Evolutionary conservation across 2,113 vertebrate species (phyloP), one percentile per base, ranked within the genome.

Genomic region (Bombycilla garrulus): DNA sequence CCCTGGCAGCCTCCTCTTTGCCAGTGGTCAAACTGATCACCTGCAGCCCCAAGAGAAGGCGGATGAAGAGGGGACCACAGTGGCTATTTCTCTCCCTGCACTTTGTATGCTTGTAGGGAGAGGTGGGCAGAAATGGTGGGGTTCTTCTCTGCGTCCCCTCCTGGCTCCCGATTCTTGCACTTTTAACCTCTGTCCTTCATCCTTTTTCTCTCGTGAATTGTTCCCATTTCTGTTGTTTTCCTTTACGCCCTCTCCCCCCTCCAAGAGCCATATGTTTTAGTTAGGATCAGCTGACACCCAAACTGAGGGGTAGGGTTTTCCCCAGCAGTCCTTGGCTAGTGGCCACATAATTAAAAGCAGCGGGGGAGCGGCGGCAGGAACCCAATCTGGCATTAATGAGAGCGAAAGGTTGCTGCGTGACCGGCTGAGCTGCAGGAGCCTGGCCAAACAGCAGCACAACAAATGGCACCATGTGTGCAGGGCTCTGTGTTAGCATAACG

Each of bases 321-420:
- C 96, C 89, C 93, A 89, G 73, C 73, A 53, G 66, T 44, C 40
- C 36, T 91, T 95, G 86, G 94, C 73, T 2, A 4, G 23, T 25
- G 53, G 80, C 86, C 93, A 87, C 70, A 48, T 38, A 70, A 91
- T 76, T 92, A 93, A 92, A 94, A 93, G 56, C 94, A 91, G 86
- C 2, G 0, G 83, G 86, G 69, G 72, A 92, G 31, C 1, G 0
- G 81, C 3, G 1, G 40, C 4, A 5, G 95, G 81, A 95, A 85
- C 86, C 60, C 57, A 85, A 36, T 81, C 77, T 38, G 50, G 89
- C 87, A 90, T 96, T 96, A 96, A 91, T 82, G 90, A 94, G 89
- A 84, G 62, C 0, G 7, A 69, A 67, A 81, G 47, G 80, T 36
- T 61, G 82, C 28, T 53, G 23, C 1, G 5, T 81, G 95, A 88